Base-by-base conservation (phyloP, 2,113 vertebrate species). In the Lepus europaeus region DNA sequence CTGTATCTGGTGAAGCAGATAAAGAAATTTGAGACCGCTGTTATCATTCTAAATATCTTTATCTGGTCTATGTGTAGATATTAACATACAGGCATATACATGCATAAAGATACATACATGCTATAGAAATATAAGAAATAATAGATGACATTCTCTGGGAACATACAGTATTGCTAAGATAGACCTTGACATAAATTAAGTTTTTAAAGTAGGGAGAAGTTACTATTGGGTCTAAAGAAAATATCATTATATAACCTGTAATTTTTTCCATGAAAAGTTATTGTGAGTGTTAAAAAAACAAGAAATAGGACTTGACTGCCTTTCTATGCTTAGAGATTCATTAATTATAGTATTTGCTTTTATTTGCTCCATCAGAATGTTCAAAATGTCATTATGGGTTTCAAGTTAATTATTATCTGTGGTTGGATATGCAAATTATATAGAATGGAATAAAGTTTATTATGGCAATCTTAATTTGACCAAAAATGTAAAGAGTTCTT, bases 211-310 rank as follows among this genome's bases (percentile, higher is more conserved):
- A 78, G n/a, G 87, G 19, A 59, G 39, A 92, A 86, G 77, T 61
- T 89, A 13, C 31, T 84, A 0, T 77, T 51, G 33, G 10, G 2
- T 45, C 88, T 20, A 83, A 77, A 91, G 63, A 89, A 82, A 61
- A 45, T 45, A 45, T 45, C 45, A 45, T 89, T 95, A 39, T 11
- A 31, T 92, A 45, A 82, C 59, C 53, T 92, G 69, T 69, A 31
- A 51, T 73, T 82, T 93, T 95, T 76, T 27, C 33, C 12, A 8
- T 90, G 61, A 84, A 85, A 95, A 93, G 49, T 92, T 8, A 85
- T 81, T 6, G 9, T 86, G 63, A 95, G 14, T 45, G 79, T 89
- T 89, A 27, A 88, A 74, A 92, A 74, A 77, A 45, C 14, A 89
- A 81, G 45, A 14, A 5, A 7, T 86, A 83, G 22, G 33, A 74